Conservation (phyloP, 2,888 invertebrate species). For the Chouioia cunea region DNA sequence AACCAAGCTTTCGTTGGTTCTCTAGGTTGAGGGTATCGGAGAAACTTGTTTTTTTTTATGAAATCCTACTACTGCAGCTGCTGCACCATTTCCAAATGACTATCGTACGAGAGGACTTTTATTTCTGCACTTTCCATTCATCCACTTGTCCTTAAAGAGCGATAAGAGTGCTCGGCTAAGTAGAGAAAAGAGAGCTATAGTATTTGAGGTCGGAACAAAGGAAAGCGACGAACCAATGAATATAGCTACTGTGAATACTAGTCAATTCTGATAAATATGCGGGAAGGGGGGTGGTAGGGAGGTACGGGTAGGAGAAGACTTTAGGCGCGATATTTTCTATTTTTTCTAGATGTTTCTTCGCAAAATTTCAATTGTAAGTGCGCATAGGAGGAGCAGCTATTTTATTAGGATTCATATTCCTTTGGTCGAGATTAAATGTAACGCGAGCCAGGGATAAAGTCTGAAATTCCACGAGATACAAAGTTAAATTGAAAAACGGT, state of each 20-base stretch:
- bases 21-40: neutral
- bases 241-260: no score
- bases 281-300: no score
- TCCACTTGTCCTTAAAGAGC: constrained; percentile 18
- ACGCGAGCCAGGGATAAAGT: neutral
- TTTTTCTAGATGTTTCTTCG: no score
- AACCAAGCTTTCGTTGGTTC: no score
- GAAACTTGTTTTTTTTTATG: constrained; percentile 11
- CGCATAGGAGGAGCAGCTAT: neutral
- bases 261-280: no score
- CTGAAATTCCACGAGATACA: no score
- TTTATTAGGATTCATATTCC: neutral
- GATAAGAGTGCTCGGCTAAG: neutral
- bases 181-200: neutral
- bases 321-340: no score
- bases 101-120: constrained; percentile 29
- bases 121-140: constrained; percentile 20
- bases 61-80: neutral
- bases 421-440: neutral
- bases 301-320: no score
- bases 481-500: no score
- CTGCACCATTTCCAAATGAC: neutral
- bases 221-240: no score
- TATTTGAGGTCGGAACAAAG: no score
- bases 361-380: no score